Evolutionary conservation across 2,888 invertebrate species (phyloP), one percentile per base, ranked within the genome.

Genomic region (Conops quadrifasciatus): DNA sequence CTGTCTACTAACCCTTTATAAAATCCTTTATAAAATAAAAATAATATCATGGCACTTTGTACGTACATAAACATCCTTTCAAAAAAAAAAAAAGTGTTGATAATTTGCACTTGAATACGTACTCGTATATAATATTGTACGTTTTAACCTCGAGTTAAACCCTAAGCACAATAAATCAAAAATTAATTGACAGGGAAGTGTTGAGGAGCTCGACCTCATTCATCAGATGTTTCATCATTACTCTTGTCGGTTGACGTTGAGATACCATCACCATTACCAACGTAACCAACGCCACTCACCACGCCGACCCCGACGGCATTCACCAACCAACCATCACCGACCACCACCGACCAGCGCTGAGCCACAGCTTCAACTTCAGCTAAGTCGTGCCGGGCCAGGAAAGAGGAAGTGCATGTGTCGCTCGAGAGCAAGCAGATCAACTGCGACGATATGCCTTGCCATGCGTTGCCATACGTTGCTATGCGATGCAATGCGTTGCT

Each of bases 111-210:
- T 60, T 60, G 30, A 28, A n/a, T 19, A 19, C 30, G n/a, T n/a
- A 28, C 24, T 4, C 4, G 5, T 7, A 7, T 36, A 36, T 36
- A 36, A 36, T 36, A 36, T 36, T 36, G 58, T n/a, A 58, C 58
- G 4, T 15, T 58, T 67, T 59, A 67, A 59, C 67, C 47, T 58
- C 59, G 26, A 58, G 59, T 67, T 67, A 67, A 59, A 59, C 67
- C 58, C 67, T 67, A 28, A 45, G 43, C 60, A 68, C 60, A 62
- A 68, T 68, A 68, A 62, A 68, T 68, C 68, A 68, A 68, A 62
- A 51, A 68, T 68, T 68, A 68, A 68, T 68, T 68, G 68, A 68
- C 60, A 68, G 60, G 62, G 49, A 68, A 58, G 68, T 62, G 60
- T 62, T 51, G 36, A 68, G 51, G 62, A 51, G 51, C 68, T 62